Conservation (phyloP, 2,797 vertebrate species). For the Ctenopoma multispine region DNA sequence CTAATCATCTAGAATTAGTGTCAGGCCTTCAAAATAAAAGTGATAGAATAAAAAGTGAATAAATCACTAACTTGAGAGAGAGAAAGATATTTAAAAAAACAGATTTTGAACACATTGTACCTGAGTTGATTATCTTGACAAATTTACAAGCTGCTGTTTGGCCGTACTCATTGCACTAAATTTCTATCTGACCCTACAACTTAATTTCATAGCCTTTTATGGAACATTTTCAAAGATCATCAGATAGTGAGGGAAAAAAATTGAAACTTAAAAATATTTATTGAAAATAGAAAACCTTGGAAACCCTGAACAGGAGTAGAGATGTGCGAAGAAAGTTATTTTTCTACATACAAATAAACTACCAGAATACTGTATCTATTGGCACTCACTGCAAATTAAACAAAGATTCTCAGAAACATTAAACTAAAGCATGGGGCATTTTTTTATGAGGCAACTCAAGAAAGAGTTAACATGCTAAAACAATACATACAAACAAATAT, state of each 20-base stretch:
- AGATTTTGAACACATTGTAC: not conserved
- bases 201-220: not conserved
- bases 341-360: not conserved
- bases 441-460: not conserved
- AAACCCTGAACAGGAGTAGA: too few species aligned
- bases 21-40: conserved; percentile 5
- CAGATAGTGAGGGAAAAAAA: too few species aligned
- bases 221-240: not conserved
- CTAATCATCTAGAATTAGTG: too few species aligned
- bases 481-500: not conserved
- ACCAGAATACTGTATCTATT: not conserved
- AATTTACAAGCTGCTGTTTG: conserved; percentile 3
- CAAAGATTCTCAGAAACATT: not conserved
- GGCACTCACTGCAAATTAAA: not conserved
- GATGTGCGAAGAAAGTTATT: not conserved
- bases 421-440: not conserved
- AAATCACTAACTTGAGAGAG: not conserved
- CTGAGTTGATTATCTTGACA: not conserved
- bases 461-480: not conserved
- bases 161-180: not conserved
- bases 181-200: not conserved
- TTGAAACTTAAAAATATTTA: too few species aligned
- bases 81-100: too few species aligned
- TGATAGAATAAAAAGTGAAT: not conserved
- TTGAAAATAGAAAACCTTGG: too few species aligned